Conservation (phyloP, 1,140 invertebrate species). For the honey bee (Apis mellifera) region Amel_HAv3.1 CM009933.2:11047001-11047500, state of each 20-base stretch:
- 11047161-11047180: constrained; percentile 48
- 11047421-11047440: too few relatives aligned
- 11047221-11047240: too few relatives aligned
- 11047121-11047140: constrained; percentile 64
- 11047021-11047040: constrained; percentile 80
- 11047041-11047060: constrained; percentile 78
- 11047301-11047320: too few relatives aligned
- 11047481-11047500: neutral
- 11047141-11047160: constrained; percentile 57
- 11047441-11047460: neutral
- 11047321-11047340: too few relatives aligned
- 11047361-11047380: too few relatives aligned
- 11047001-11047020: constrained; percentile 73
- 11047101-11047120: constrained; percentile 49
- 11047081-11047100: constrained; percentile 74
- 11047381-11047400: neutral
- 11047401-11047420: neutral
- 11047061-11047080: constrained; percentile 58
- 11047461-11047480: neutral
- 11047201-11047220: too few relatives aligned
- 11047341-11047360: too few relatives aligned
- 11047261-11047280: too few relatives aligned
- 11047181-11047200: neutral
- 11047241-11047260: too few relatives aligned
- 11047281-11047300: too few relatives aligned